Conservation (phyloP, 2,888 invertebrate species). For the Plebejus anna region DNA sequence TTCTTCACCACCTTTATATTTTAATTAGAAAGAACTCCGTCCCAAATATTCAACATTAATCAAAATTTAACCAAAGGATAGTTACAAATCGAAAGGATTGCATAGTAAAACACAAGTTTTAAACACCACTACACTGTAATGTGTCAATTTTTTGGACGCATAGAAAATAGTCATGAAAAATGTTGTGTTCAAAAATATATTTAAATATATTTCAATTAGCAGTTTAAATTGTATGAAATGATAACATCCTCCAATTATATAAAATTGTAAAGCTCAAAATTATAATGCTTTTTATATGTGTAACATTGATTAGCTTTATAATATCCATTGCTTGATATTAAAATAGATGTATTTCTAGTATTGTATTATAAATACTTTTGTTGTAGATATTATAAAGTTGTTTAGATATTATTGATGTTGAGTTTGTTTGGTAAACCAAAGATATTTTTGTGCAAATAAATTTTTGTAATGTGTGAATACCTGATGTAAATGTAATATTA, state of each 20-base stretch:
- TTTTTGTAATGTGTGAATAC: conserved; percentile 64
- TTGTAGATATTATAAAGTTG: conserved; percentile 43
- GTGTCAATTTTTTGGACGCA: conserved; percentile 9
- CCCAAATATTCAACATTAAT: conserved; percentile 48
- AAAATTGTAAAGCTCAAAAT: conserved; percentile 13
- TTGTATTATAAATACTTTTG: conserved; percentile 14
- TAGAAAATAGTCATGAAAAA: neutral
- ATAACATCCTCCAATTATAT: conserved; percentile 34
- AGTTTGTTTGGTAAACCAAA: conserved; percentile 67
- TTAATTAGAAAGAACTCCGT: conserved; percentile 72
- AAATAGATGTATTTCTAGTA: conserved; percentile 11
- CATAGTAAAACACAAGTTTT: neutral
- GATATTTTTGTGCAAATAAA: conserved; percentile 71
- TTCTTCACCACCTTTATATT: conserved; percentile 32
- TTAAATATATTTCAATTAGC: neutral
- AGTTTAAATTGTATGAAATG: neutral
- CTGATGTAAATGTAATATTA: conserved; percentile 67
- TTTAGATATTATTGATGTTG: conserved; percentile 61
- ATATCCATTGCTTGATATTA: conserved; percentile 1
- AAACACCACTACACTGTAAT: neutral
- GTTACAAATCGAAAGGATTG: conserved; percentile 46
- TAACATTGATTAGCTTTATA: conserved; percentile 8
- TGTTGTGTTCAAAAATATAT: conserved; percentile 9
- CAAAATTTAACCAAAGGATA: neutral
- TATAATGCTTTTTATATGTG: conserved; percentile 19